Evolutionary conservation across 2,888 invertebrate species (phyloP), one percentile per base, ranked within the genome.

Genomic region (Buathra laborator): DNA sequence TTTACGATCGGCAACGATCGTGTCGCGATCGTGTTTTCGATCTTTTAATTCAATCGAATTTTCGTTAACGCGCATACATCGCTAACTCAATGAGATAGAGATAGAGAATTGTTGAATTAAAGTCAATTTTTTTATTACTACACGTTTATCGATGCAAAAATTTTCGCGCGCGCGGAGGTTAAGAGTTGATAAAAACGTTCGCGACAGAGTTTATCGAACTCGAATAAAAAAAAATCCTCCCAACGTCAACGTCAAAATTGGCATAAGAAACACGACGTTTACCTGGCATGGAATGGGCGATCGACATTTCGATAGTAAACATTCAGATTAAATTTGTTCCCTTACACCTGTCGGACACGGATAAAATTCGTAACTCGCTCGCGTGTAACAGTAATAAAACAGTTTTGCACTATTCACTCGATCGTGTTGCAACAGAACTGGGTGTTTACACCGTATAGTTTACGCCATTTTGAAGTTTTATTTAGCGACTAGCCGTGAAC

Each of bases 261-360:
- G 81, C 82, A 67, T 46, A 56, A 80, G 77, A 82, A 82, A 72
- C 74, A 79, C 83, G 84, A 76, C 84, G 81, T 86, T 91, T 92
- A 94, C 94, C 93, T 94, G 93, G 93, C 93, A 94, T 93, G 92
- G 93, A 93, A 93, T 94, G 93, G 90, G 94, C 92, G 91, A 94
- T 93, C 89, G 94, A 92, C 94, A 93, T 92, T 92, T 92, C 93
- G 90, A 92, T 93, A 86, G 88, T 88, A 92, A 93, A 94, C 94
- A 94, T 94, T 93, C 93, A 93, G 92, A 88, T 91, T 86, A 86
- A 82, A 87, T 90, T 91, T 89, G 90, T 88, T 80, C 81, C 86
- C 86, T 87, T 86, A 87, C 89, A 89, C 88, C 78, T 85, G 88
- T 89, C 83, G 32, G 77, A 88, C 87, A 88, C 86, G 88, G 48